Base-by-base conservation (phyloP, 2,113 vertebrate species). In the Pardalotus punctatus region DNA sequence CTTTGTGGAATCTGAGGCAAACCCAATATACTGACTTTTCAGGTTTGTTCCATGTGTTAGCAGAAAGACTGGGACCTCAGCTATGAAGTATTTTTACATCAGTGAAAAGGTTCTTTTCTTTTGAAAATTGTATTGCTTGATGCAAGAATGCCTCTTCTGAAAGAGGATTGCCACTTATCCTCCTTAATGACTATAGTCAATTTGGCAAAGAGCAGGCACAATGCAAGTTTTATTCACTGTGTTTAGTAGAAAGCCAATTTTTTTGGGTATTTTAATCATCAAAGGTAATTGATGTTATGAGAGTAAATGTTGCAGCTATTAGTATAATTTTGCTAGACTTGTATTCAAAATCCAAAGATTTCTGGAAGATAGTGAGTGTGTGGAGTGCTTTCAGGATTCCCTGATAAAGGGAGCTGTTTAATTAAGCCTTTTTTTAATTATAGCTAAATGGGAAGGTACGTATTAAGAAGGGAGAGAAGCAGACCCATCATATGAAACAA, bases 81-180 rank as follows among this genome's bases (percentile, higher is more conserved):
- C 62, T 66, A 27, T 57, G 61, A 77, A 82, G 33, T 77, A 65
- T 58, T 84, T 86, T 88, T 77, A 70, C 24, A 73, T 77, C 51
- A 50, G 16, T 90, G 86, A 50, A 83, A 95, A 92, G 20, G 36
- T 54, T 86, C 21, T 90, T 94, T 94, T 76, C 69, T 87, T 88
- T 72, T 73, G 76, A 73, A 67, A 78, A 62, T 81, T 86, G 42
- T 83, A 54, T 77, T 92, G 62, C 54, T 77, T 83, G 67, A 38
- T 83, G 66, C 40, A 86, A 77, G 35, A 42, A 54, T 90, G 58
- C 13, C 15, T 36, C 33, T 72, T 87, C 64, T 83, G 86, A 83
- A 69, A 51, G 65, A 70, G n/a, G 40, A 45, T 90, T 94, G 87
- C 74, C 61, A 36, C 86, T 83, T 93, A 54, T 38, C 5, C 3